These are phyloP conservation scores for Caenorhabditis inopinata DNA, from an alignment of 1,140 invertebrate genomes.

Conservation along the genomic window DNA sequence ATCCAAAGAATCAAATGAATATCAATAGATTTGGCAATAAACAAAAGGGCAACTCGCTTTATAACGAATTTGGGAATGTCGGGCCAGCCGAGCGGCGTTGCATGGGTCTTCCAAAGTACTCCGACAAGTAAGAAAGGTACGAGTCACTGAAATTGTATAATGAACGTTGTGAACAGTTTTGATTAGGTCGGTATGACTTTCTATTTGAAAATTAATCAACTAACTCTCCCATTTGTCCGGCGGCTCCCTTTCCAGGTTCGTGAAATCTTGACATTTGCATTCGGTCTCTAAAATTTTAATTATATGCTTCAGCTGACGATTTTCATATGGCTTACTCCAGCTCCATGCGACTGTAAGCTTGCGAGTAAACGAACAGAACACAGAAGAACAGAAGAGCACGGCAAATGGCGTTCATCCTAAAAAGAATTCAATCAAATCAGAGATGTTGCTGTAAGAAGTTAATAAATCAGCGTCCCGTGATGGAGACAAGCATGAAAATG, in stretches of 20 bases:
- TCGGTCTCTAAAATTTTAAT: not conserved
- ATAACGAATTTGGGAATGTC: not conserved
- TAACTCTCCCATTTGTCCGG: not conserved
- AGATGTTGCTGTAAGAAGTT: not conserved
- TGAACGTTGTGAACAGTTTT: no score
- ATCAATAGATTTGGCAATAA: not conserved
- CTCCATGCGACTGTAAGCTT: conserved; percentile 23
- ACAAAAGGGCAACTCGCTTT: not conserved
- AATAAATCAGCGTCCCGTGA: not conserved
- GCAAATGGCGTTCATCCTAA: not conserved
- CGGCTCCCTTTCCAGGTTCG: conserved; percentile 18
- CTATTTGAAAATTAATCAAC: not conserved
- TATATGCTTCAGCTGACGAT: not conserved
- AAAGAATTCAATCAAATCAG: not conserved
- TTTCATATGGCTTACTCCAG: not conserved
- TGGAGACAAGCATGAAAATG: not conserved
- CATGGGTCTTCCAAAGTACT: conserved; percentile 17
- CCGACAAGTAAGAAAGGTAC: not conserved
- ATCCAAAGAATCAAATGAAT: no score
- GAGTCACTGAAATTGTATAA: conserved; percentile 19
- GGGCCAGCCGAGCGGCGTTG: conserved; percentile 2
- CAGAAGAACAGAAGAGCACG: not conserved
- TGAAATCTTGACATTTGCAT: conserved; percentile 18
- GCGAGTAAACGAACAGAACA: not conserved
- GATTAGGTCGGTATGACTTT: not conserved